Base-by-base conservation (phyloP, 1,140 invertebrate genomes). In the Atta colombica region DNA sequence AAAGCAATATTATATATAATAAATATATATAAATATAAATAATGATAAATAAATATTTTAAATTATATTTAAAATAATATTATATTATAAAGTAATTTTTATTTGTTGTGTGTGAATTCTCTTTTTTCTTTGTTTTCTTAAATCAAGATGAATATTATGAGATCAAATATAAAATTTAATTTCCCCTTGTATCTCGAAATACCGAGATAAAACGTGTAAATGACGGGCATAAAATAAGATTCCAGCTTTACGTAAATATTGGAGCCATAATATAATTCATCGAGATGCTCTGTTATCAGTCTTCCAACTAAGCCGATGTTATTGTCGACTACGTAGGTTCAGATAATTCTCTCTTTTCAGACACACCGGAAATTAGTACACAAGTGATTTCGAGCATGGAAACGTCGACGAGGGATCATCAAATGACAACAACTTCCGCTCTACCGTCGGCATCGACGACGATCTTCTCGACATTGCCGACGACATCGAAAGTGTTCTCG, bases 321-420 rank as follows among this genome's bases (percentile, higher is more conserved):
- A 39, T 74, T 61, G 8, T 8, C n/a, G 35, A 69, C 14, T 63
- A n/a, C 16, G 25, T 12, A 28, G 6, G 6, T 45, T 68, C 39
- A 12, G n/a, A 35, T 2, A 49, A 14, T 21, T 77, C 0, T 7
- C 8, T 28, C 0, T 45, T 35, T 72, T 25, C 53, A 89, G 88
- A 89, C 51, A 25, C 51, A 10, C 18, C 65, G 12, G 18, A 58
- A 31, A 87, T 60, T 28, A 78, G 18, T 28, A 89, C 85, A 69
- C 89, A 87, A 75, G 71, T 31, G n/a, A 28, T 77, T 1, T 49
- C 87, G 8, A 89, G 68, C 21, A 25, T 77, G n/a, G 87, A 88
- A 58, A 63, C 61, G 28, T 75, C 66, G 3, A 69, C 75, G 39
- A 89, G 28, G 8, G 55, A 65, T 18, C 82, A 61, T 55, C 77